These are phyloP conservation scores for Gobiocypris rarus DNA, from an alignment of 2,113 vertebrate species.

Conservation along the genomic window DNA sequence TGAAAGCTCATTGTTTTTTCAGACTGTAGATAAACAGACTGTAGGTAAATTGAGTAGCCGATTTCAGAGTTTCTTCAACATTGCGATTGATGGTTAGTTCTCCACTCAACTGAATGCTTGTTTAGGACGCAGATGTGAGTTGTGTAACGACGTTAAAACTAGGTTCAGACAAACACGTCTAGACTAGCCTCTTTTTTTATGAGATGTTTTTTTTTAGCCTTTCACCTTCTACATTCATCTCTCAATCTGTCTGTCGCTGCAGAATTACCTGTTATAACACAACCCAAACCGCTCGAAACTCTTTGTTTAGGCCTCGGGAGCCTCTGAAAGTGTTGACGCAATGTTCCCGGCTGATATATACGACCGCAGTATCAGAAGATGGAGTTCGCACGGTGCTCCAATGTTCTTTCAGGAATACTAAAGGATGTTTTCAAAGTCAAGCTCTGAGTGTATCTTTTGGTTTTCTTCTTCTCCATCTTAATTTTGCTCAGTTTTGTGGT, in stretches of 20 bases:
- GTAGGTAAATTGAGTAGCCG: too few species aligned
- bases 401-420: too few species aligned
- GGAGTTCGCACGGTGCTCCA: not conserved
- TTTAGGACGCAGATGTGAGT: not conserved
- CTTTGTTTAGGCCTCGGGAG: not conserved
- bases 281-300: not conserved
- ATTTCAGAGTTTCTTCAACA: not conserved
- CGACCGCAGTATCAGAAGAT: not conserved
- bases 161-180: not conserved
- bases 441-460: not conserved
- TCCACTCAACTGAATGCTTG: not conserved
- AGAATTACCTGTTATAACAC: constrained; percentile 12
- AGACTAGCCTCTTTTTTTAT: not conserved
- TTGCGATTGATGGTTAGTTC: too few species aligned
- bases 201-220: not conserved
- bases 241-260: not conserved
- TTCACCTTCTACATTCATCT: not conserved
- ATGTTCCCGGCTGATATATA: not conserved
- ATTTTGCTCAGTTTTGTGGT: too few species aligned
- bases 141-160: not conserved
- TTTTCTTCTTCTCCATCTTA: too few species aligned
- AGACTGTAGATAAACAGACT: too few species aligned
- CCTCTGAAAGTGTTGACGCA: not conserved
- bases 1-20: not conserved
- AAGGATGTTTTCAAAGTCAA: not conserved